phyloP scores from a whole-genome alignment of 2,797 vertebrate species.

The Lagocephalus sceleratus region DNA sequence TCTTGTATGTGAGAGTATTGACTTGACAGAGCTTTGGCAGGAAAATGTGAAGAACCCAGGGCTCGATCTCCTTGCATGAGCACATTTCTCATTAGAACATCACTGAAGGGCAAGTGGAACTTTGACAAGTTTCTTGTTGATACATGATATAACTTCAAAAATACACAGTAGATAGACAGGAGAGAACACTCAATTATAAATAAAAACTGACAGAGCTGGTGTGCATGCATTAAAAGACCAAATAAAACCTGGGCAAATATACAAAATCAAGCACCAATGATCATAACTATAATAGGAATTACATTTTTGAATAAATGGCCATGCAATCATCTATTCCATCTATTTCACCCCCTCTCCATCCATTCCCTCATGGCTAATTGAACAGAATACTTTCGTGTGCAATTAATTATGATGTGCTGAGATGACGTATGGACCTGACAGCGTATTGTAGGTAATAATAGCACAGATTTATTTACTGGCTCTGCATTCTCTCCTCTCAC shows the following conservation, averaged over 20 bases:
- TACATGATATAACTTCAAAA: conserved; percentile 53
- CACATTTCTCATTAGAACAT: conserved; percentile 74
- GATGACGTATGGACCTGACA: conserved; percentile 80
- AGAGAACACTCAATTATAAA: conserved; percentile 24
- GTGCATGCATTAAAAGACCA: conserved; percentile 6
- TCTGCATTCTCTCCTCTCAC: conserved; percentile 62
- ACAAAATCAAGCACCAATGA: conserved; percentile 19
- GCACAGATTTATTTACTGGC: conserved; percentile 80
- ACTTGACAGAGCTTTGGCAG: conserved; percentile 62
- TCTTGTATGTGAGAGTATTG: conserved; percentile 61
- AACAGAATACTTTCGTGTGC: conserved; percentile 80
- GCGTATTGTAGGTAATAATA: conserved; percentile 78
- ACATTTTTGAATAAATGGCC: conserved; percentile 40
- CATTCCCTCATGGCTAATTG: conserved; percentile 76
- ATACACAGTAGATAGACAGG: conserved; percentile 34
- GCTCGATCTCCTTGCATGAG: conserved; percentile 72
- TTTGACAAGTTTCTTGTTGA: conserved; percentile 50
- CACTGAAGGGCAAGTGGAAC: conserved; percentile 67
- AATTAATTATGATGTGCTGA: conserved; percentile 83
- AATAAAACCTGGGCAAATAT: conserved; percentile 13
- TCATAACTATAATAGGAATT: conserved; percentile 23
- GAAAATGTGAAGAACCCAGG: conserved; percentile 67
- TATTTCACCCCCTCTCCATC: conserved; percentile 31
- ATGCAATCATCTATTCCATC: conserved; percentile 10
- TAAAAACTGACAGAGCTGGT: conserved; percentile 14